phyloP scores from a whole-genome alignment of 2,113 vertebrate species.

The Heterocephalus glaber region DNA sequence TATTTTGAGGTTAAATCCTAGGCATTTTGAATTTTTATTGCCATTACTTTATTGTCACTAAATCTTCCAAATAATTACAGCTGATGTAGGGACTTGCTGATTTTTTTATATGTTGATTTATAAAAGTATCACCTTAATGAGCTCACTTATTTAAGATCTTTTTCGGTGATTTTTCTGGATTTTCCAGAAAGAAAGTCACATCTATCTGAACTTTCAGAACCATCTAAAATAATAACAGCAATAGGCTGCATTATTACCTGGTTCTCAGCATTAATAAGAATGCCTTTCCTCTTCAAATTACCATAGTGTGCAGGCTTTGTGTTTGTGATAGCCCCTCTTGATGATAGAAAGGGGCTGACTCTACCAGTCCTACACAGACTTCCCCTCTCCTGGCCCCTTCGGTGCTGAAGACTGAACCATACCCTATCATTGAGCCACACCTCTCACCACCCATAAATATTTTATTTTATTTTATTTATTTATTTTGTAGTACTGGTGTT shows the following conservation, averaged over 20 bases:
- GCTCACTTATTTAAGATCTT: not conserved
- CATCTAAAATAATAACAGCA: not conserved
- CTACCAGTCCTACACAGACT: not conserved
- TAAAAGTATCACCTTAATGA: not conserved
- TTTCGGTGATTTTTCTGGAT: not conserved
- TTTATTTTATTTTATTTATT: not conserved
- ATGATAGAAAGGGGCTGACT: not conserved
- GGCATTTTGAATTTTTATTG: constrained; percentile 17
- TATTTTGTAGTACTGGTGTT: not conserved
- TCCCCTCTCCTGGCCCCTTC: too few species aligned
- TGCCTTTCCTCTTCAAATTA: not conserved
- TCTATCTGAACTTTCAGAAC: not conserved
- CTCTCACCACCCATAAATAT: not conserved
- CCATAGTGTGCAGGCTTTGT: too few species aligned
- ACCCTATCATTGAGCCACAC: not conserved
- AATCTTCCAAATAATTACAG: constrained; percentile 19
- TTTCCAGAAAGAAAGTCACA: not conserved
- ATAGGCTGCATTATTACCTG: not conserved
- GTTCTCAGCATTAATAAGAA: not conserved
- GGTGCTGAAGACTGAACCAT: not conserved
- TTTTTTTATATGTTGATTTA: not conserved
- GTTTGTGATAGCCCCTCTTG: not conserved
- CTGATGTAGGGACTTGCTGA: not conserved
- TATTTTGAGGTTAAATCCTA: constrained; percentile 35
- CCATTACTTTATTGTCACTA: not conserved